These are phyloP conservation scores for Ibidorhyncha struthersii DNA, from an alignment of 2,113 vertebrate genomes.

Conservation along the genomic window DNA sequence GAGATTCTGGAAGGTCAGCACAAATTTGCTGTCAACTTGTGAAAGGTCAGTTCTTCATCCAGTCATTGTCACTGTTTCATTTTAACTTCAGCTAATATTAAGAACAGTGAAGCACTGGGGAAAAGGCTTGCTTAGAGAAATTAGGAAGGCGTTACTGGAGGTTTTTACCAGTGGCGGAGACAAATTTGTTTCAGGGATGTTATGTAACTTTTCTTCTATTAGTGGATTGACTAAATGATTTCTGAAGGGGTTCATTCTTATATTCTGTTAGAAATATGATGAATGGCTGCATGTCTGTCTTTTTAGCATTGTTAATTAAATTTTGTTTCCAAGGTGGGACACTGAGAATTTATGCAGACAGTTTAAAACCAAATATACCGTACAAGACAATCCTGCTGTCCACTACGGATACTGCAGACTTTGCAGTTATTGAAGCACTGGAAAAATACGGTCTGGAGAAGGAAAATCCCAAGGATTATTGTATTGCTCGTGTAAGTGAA, in stretches of 20 bases:
- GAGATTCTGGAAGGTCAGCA: too few relatives aligned
- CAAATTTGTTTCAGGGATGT: not conserved
- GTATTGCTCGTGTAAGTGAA: slow-evolving; percentile 88
- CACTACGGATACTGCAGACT: slow-evolving; percentile 92
- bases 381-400: slow-evolving; percentile 98
- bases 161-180: not conserved
- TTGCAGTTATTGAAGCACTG: slow-evolving; percentile 93
- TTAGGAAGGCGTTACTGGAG: not conserved
- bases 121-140: not conserved
- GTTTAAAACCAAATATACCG: slow-evolving; percentile 96
- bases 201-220: not conserved
- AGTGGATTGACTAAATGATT: not conserved
- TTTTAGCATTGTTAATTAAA: not conserved
- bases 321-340: slow-evolving; percentile 86
- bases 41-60: not conserved
- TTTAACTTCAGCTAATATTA: not conserved
- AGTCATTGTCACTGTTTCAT: not conserved
- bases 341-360: slow-evolving; percentile 94
- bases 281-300: not conserved
- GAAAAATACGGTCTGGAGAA: slow-evolving; percentile 98
- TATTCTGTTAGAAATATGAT: not conserved
- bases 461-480: slow-evolving; percentile 94
- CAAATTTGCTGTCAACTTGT: not conserved
- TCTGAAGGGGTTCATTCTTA: not conserved
- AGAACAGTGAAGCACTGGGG: not conserved